A percentile compares a stretch with the other conserved stretches of the same genome.
Evolutionary conservation across 1,140 invertebrate species (phyloP).

Genomic region (Nasonia longicornis): DNA sequence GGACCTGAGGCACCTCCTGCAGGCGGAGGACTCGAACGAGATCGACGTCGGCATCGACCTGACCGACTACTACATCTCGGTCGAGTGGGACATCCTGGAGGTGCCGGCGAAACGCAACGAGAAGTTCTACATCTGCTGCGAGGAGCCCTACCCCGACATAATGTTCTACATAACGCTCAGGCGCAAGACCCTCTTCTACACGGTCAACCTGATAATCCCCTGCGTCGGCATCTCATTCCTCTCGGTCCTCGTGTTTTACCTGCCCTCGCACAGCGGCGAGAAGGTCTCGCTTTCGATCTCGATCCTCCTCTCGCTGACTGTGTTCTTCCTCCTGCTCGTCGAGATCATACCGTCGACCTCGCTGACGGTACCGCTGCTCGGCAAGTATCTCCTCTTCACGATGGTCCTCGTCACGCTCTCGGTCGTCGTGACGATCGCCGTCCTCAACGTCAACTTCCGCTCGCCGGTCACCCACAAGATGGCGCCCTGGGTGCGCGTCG

Average conservation of each 20-base stretch:
- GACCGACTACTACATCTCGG: constrained; percentile 94
- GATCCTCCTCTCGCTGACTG: constrained; percentile 97
- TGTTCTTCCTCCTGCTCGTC: constrained; percentile 97
- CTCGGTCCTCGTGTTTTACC: constrained; percentile 97
- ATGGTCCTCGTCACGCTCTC: constrained; percentile 99
- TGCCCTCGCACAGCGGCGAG: constrained; percentile 98
- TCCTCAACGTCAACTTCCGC: constrained; percentile 98
- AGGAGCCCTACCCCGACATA: constrained; percentile 94
- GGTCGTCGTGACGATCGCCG: constrained; percentile 97
- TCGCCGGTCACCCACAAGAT: constrained; percentile 97
- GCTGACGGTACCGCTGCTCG: constrained; percentile 95
- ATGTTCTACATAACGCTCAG: constrained; percentile 98
- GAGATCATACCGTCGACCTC: constrained; percentile 99
- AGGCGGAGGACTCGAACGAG: constrained; percentile 83
- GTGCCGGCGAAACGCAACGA: constrained; percentile 89
- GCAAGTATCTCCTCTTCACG: constrained; percentile 98
- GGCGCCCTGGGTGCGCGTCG: constrained; percentile 87
- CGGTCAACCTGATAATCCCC: constrained; percentile 95
- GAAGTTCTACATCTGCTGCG: constrained; percentile 91
- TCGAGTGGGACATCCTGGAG: constrained; percentile 97
- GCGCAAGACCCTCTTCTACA: constrained; percentile 97
- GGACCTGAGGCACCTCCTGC: constrained; percentile 86
- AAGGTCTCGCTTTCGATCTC: constrained; percentile 98
- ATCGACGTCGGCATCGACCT: constrained; percentile 92
- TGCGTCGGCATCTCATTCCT: constrained; percentile 97